Evolutionary conservation across 2,113 vertebrate genomes (phyloP).

Genomic region (Sceloporus tristichus): DNA sequence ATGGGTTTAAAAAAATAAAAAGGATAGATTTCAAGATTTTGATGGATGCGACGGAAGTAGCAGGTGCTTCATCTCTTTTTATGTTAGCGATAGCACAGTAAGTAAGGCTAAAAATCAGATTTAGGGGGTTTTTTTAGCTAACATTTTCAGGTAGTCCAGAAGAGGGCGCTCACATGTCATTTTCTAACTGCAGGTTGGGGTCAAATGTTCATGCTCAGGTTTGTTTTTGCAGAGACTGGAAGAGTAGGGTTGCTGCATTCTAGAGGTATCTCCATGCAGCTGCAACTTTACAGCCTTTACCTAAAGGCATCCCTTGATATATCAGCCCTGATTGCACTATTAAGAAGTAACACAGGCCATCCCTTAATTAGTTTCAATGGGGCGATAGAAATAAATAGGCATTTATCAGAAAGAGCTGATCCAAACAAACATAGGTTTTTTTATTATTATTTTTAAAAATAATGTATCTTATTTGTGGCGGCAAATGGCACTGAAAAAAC

Average conservation of each 20-base stretch:
- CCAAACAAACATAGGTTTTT: not conserved
- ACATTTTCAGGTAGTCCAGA: slow-evolving; percentile 67
- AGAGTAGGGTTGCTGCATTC: not conserved
- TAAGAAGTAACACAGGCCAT: slow-evolving; percentile 10
- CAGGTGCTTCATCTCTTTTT: not conserved
- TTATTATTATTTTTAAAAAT: slow-evolving; percentile 15
- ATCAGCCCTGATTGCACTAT: slow-evolving; percentile 36
- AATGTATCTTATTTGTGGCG: slow-evolving; percentile 51
- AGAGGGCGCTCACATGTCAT: slow-evolving; percentile 73
- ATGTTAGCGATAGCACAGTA: not conserved
- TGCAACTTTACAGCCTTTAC: slow-evolving; percentile 37
- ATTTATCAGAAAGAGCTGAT: slow-evolving; percentile 23
- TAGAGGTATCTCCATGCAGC: slow-evolving; percentile 18
- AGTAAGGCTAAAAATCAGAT: not conserved
- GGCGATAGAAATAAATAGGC: accelerated
- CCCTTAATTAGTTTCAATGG: slow-evolving; percentile 36
- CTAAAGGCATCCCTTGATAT: not conserved
- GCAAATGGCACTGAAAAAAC: slow-evolving; percentile 50
- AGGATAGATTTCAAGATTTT: not conserved
- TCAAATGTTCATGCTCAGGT: slow-evolving; percentile 8
- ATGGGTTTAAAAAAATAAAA: not conserved
- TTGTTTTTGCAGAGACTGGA: slow-evolving; percentile 39
- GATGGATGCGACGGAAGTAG: not conserved
- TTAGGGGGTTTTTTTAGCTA: slow-evolving; percentile 35
- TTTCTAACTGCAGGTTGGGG: slow-evolving; percentile 44